Conservation (phyloP, 2,888 invertebrate species). For the Eugnorisma glareosa region DNA sequence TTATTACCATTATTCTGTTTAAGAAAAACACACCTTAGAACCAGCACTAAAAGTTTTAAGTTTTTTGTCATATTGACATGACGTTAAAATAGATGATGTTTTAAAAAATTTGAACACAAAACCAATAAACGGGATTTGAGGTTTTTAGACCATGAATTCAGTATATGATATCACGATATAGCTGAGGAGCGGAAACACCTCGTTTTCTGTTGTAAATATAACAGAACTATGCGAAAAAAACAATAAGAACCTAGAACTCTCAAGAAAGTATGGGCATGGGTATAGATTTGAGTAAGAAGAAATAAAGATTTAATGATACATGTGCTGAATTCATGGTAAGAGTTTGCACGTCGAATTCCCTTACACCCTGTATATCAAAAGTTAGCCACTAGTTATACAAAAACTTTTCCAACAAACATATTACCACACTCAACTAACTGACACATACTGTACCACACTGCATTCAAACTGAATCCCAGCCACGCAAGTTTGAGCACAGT, state of each 20-base stretch:
- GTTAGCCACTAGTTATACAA: neutral
- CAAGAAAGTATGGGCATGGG: neutral
- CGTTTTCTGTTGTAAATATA: neutral
- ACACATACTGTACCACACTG: neutral
- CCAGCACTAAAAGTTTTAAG: neutral
- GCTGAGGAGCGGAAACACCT: neutral
- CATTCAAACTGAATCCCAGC: constrained; percentile 3
- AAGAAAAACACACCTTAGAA: neutral
- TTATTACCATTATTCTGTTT: neutral
- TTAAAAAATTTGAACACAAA: neutral
- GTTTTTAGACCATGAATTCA: neutral
- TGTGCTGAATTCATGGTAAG: neutral
- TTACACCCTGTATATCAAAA: neutral
- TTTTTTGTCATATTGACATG: neutral
- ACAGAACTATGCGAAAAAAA: neutral
- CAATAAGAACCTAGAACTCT: neutral
- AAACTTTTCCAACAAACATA: neutral
- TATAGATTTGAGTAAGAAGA: neutral
- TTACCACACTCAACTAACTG: neutral
- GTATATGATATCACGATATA: neutral
- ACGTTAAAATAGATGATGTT: neutral
- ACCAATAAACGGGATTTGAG: neutral
- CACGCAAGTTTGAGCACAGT: neutral
- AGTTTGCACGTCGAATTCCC: neutral
- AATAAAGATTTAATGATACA: too few relatives aligned